phyloP scores from a whole-genome alignment of 2,888 invertebrate genomes.

The Cynaeus angustus region DNA sequence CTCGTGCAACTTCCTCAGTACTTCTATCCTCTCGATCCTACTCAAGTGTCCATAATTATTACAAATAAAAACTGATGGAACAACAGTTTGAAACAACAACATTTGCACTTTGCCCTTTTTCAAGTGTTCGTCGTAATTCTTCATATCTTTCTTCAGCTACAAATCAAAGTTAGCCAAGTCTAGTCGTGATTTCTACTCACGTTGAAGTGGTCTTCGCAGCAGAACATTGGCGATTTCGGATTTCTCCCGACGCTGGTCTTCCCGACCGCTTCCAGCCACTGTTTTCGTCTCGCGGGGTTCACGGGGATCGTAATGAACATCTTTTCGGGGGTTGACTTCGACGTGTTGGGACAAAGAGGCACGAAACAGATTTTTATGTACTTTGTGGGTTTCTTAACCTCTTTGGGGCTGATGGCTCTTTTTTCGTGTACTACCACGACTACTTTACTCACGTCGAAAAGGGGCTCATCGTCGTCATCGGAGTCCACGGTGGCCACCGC shows the following conservation, averaged over 20 bases:
- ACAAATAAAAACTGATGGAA: conserved; percentile 33
- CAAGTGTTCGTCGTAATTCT: conserved; percentile 30
- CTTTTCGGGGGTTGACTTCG: conserved; percentile 37
- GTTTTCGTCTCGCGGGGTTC: conserved; percentile 33
- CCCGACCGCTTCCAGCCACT: conserved; percentile 39
- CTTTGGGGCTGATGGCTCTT: not conserved
- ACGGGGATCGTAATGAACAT: conserved; percentile 43
- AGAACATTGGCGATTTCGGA: conserved; percentile 42
- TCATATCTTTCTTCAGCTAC: conserved; percentile 40
- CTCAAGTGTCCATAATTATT: conserved; percentile 36
- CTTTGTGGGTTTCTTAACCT: conserved; percentile 1
- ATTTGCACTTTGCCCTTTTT: conserved; percentile 28
- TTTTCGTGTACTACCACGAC: conserved; percentile 1
- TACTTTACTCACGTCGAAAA: conserved; percentile 27
- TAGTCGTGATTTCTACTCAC: conserved; percentile 2
- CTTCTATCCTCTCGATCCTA: conserved; percentile 22
- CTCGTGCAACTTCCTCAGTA: conserved; percentile 27
- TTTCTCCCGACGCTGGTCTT: conserved; percentile 16
- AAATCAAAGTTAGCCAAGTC: not conserved
- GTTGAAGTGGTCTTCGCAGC: conserved; percentile 47
- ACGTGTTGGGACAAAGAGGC: conserved; percentile 41
- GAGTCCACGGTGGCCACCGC: conserved; percentile 2
- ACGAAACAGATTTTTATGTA: conserved; percentile 43
- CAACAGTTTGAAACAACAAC: conserved; percentile 18
- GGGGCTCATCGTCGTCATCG: conserved; percentile 38